phyloP scores from a whole-genome alignment of 1,140 invertebrate species.

The Ostrea denselamellosa region DNA sequence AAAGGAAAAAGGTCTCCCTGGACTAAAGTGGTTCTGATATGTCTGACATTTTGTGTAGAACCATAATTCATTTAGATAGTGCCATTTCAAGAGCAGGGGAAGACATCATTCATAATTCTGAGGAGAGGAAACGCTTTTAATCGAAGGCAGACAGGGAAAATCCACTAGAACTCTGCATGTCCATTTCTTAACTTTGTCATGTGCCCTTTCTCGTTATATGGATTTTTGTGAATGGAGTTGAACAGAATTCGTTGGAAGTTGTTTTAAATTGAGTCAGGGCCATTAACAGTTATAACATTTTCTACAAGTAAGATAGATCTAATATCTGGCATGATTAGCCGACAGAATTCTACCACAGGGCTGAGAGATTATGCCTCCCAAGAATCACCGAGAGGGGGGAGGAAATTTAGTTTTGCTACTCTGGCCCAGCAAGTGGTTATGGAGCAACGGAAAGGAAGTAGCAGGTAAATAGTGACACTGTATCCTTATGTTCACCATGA shows the following conservation, averaged over 20 bases:
- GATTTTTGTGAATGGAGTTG: not conserved
- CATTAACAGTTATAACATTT: not conserved
- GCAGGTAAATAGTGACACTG: not conserved
- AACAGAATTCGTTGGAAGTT: not conserved
- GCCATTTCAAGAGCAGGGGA: not conserved
- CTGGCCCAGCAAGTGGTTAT: conserved; percentile 15
- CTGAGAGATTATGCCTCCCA: conserved; percentile 1
- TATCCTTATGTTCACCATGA: no score
- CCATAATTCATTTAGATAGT: conserved; percentile 30
- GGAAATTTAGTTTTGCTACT: conserved; percentile 25
- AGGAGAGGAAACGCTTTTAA: not conserved
- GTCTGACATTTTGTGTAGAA: not conserved
- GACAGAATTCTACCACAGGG: conserved; percentile 16
- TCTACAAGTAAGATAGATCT: not conserved
- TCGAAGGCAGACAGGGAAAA: not conserved
- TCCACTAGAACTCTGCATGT: not conserved
- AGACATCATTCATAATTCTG: conserved; percentile 33
- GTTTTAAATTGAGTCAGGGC: not conserved
- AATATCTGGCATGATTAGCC: not conserved
- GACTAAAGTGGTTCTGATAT: not conserved
- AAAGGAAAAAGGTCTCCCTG: not conserved
- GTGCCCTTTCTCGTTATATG: not conserved
- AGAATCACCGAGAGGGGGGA: not conserved
- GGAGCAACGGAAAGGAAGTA: not conserved
- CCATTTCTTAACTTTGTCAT: not conserved